Base-by-base conservation (phyloP, 2,797 vertebrate species). In the Triplophysa bombifrons region DNA sequence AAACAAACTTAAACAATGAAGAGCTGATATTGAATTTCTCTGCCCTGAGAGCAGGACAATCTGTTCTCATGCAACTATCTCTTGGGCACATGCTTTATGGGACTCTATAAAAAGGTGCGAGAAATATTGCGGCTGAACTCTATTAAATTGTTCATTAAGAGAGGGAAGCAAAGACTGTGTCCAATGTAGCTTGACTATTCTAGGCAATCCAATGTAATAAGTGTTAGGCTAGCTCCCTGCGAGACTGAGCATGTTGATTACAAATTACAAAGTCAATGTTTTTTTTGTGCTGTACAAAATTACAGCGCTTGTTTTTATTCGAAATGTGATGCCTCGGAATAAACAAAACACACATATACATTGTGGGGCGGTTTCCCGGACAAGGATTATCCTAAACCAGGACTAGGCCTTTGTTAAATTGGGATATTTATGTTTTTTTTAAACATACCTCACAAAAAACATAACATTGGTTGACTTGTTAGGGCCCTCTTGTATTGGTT, bases 171-270 rank as follows among this genome's bases (percentile, higher is more conserved):
- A 71, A 71, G 30, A 44, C 9, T 27, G 68, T 27, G 56, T 34
- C 20, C 58, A 55, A 55, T 38, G 55, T 60, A 69, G 75, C 65
- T 58, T 76, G 55, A 68, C 53, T 60, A 44, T 71, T 78, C 46
- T 51, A 50, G 20, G 58, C 46, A 78, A 72, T 72, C 58, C 22
- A 30, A 19, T 55, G n/a, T 41, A 30, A 72, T 72, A 65, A 71
- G 46, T 50, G 30, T 63, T 63, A 30, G 16, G 20, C 46, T 64
- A 55, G 30, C 58, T 72, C 30, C 68, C 46, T 0, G 2, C 9
- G 9, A 78, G 76, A 72, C 67, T 51, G 46, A 64, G 34, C 67
- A 46, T 72, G 76, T 72, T 72, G 68, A 78, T 72, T 78, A 78
- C 22, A 72, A 72, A 78, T 78, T 78, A 78, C 48, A 63, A 50